phyloP scores from a whole-genome alignment of 1,140 invertebrate genomes.

The Drosophila sturtevanti region DNA sequence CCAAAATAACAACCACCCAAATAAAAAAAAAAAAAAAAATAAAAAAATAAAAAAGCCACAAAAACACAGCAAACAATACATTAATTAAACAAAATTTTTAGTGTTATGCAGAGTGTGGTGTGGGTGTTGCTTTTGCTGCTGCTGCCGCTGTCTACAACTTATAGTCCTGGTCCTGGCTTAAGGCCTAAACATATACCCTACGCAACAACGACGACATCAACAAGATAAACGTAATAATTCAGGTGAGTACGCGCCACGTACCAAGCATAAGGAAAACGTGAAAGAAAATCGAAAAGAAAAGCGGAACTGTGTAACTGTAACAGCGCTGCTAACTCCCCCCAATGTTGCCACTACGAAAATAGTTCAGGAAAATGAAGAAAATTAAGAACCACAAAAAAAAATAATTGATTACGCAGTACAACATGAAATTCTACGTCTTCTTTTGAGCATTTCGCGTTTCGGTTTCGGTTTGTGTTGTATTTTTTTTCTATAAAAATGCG shows the following conservation, averaged over 20 bases:
- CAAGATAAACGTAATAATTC: slow-evolving; percentile 43
- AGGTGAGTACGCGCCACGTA: slow-evolving; percentile 58
- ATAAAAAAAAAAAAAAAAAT: slow-evolving; percentile 12
- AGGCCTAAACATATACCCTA: slow-evolving; percentile 42
- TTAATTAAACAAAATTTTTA: slow-evolving; percentile 27
- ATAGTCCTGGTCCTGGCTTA: slow-evolving; percentile 29
- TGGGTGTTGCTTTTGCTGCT: slow-evolving; percentile 50
- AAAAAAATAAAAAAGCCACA: slow-evolving; percentile 11
- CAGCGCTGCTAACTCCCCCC: slow-evolving; percentile 13
- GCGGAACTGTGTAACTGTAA: slow-evolving; percentile 59
- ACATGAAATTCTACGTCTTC: slow-evolving; percentile 30
- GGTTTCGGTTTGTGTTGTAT: slow-evolving; percentile 57
- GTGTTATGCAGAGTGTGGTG: slow-evolving; percentile 67
- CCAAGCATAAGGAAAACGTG: slow-evolving; percentile 7
- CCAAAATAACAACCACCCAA: no score
- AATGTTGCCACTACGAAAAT: slow-evolving; percentile 45
- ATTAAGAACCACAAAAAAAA: slow-evolving; percentile 42
- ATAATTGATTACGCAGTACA: slow-evolving; percentile 72
- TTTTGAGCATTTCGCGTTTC: slow-evolving; percentile 44
- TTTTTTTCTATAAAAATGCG: slow-evolving; percentile 68
- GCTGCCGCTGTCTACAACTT: slow-evolving; percentile 32
- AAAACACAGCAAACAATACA: not conserved
- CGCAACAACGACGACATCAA: slow-evolving; percentile 35
- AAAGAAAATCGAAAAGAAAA: slow-evolving; percentile 46
- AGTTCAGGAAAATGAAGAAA: slow-evolving; percentile 47